Percentiles rank a stretch among this genome's conserved stretches.
These are phyloP conservation scores for Rhinolophus sinicus DNA, from an alignment of 2,113 vertebrate species.

Conservation along the genomic window DNA sequence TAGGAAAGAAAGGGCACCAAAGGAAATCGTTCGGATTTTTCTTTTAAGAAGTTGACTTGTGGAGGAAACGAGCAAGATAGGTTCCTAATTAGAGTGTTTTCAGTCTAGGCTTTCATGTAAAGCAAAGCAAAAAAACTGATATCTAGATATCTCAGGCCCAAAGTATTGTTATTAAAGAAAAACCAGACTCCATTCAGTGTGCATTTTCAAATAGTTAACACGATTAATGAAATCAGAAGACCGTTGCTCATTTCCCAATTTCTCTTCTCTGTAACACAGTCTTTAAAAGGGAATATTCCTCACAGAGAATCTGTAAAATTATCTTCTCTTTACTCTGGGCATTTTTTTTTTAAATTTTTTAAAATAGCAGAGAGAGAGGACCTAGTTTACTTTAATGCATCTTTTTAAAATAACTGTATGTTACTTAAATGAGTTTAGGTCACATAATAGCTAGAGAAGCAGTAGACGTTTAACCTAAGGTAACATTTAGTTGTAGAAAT, in stretches of 20 bases:
- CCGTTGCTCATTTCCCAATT: background rate
- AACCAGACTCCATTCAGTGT: background rate
- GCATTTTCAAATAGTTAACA: background rate
- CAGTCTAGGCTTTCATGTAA: background rate
- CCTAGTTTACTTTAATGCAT: background rate
- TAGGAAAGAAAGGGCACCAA: background rate
- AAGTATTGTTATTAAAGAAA: constrained; percentile 12
- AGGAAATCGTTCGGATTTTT: background rate
- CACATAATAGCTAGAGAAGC: background rate
- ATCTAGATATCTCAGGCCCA: background rate
- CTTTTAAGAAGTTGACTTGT: background rate
- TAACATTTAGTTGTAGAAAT: constrained; percentile 50
- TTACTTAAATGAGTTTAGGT: background rate
- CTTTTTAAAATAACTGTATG: background rate
- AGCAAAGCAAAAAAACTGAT: background rate
- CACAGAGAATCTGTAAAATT: constrained; percentile 22
- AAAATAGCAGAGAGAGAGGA: constrained; percentile 4
- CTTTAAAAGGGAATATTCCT: constrained; percentile 19
- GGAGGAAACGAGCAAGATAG: background rate
- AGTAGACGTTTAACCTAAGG: background rate
- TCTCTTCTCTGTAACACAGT: background rate
- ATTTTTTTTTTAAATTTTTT: constrained; percentile 37
- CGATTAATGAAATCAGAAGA: constrained; percentile 31
- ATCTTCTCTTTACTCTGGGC: constrained; percentile 19
- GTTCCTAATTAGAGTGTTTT: background rate